Conservation (phyloP, 2,113 vertebrate species). For the Tretioscincus oriximinensis region DNA sequence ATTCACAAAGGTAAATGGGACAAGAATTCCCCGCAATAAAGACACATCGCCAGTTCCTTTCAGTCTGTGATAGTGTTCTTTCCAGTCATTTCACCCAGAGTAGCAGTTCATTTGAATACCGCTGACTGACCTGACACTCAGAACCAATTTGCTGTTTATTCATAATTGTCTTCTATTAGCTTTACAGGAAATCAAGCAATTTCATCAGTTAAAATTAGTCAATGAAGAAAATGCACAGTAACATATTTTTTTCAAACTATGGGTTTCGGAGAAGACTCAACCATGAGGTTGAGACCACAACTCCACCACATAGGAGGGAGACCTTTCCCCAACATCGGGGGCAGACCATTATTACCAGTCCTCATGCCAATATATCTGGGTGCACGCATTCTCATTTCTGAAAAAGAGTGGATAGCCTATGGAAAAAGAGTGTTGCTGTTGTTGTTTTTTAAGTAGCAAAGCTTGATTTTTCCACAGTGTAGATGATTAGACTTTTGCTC, state of each 20-base stretch:
- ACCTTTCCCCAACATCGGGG: no score
- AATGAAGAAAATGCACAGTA: neutral
- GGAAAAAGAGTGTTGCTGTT: no score
- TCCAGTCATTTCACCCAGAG: neutral
- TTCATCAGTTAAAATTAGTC: constrained; percentile 6
- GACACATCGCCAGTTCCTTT: neutral
- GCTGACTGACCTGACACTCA: neutral
- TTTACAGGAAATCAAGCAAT: neutral
- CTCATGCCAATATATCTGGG: no score
- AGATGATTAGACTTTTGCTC: no score
- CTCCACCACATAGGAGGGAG: no score
- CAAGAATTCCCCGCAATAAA: neutral
- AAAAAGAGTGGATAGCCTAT: no score
- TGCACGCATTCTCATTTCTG: no score
- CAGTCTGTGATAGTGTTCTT: neutral
- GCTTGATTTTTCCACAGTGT: no score
- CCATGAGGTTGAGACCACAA: neutral
- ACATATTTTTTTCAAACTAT: neutral
- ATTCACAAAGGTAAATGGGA: constrained; percentile 1
- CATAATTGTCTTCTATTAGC: neutral
- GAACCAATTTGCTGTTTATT: constrained; percentile 8
- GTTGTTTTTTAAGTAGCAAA: no score
- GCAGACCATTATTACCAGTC: no score
- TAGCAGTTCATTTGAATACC: neutral
- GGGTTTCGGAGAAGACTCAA: neutral